These are phyloP conservation scores for Calyptommatus sinebrachiatus DNA, from an alignment of 2,113 vertebrate genomes.

Conservation along the genomic window DNA sequence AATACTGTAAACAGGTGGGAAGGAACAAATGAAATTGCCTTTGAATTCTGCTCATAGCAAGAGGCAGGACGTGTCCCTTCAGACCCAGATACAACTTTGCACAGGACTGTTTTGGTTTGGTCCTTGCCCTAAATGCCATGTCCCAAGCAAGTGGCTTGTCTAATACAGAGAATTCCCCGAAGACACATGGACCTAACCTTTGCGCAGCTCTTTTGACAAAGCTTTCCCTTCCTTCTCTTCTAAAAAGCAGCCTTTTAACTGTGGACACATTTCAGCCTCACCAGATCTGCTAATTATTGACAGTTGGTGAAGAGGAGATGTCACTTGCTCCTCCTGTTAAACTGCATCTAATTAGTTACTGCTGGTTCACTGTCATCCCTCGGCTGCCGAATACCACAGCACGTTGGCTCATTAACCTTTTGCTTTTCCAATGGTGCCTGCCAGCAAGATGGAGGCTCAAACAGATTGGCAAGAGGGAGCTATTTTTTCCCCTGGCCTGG, in stretches of 20 bases:
- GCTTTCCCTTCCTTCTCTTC: constrained; percentile 46
- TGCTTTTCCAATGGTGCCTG: constrained; percentile 78
- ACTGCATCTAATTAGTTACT: constrained; percentile 84
- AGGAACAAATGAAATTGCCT: no score
- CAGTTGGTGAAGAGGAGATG: constrained; percentile 88
- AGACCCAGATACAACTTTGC: not conserved
- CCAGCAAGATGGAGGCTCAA: constrained; percentile 79
- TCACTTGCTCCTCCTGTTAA: constrained; percentile 86
- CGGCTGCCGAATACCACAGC: constrained; percentile 69
- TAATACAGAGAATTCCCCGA: constrained; percentile 48
- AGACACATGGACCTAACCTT: constrained; percentile 51
- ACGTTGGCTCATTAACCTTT: constrained; percentile 85
- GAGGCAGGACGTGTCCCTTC: not conserved
- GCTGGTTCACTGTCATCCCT: constrained; percentile 78
- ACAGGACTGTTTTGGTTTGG: not conserved
- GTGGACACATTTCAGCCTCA: constrained; percentile 82
- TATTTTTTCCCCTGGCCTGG: constrained; percentile 57
- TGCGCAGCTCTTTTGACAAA: constrained; percentile 45
- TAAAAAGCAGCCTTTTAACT: constrained; percentile 77
- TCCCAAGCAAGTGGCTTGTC: constrained; percentile 30
- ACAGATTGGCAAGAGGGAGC: constrained; percentile 79
- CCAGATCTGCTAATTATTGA: constrained; percentile 86
- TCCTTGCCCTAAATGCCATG: constrained; percentile 21
- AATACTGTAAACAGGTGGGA: no score
- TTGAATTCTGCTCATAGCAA: fast-evolving